Base-by-base conservation (phyloP, 1,140 invertebrate genomes). In the Globodera rostochiensis region DNA sequence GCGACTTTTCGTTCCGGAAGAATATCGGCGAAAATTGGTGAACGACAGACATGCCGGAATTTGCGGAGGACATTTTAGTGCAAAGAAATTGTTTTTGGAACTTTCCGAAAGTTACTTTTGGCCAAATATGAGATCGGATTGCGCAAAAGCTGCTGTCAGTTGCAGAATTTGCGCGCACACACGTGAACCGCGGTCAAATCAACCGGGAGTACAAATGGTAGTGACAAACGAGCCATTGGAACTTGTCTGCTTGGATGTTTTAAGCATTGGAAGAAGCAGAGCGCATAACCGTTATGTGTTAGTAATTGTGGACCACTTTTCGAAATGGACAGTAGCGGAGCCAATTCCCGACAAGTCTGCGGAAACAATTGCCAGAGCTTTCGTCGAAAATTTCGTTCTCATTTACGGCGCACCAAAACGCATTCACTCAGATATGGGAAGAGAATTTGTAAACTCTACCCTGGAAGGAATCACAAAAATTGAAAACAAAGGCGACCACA, bases 41-140 rank as follows among this genome's bases (percentile, higher is more conserved):
- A 13, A 79, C 13, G 75, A 79, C 9, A 4, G 77, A 77, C 77
- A 79, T n/a, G 36, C 11, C 0, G 77, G 77, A 6, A 50, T n/a
- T 13, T 79, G 77, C 49, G 77, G 9, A 6, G 77, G 66, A 6
- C 77, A 79, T 73, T 50, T 45, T 4, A 79, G 77, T 47, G 77
- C 13, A 7, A 70, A 79, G 49, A 70, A 79, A 19, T 36, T 79
- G 64, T 79, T n/a, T 36, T 2, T 15, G 4, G 74, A 77, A 46
- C 5, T 70, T 3, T 60, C 25, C 3, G 36, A 79, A 71, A 6
- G 11, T 67, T 79, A 15, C 21, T 79, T 73, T 53, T 79, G 77
- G 77, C 77, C 77, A 0, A 77, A 77, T 46, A 70, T 79, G 57
- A 8, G 67, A 21, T 2, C 19, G 0, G 77, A 75, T 36, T 79